These are phyloP conservation scores for Rhineura floridana DNA, from an alignment of 2,113 vertebrate genomes.

Conservation along the genomic window DNA sequence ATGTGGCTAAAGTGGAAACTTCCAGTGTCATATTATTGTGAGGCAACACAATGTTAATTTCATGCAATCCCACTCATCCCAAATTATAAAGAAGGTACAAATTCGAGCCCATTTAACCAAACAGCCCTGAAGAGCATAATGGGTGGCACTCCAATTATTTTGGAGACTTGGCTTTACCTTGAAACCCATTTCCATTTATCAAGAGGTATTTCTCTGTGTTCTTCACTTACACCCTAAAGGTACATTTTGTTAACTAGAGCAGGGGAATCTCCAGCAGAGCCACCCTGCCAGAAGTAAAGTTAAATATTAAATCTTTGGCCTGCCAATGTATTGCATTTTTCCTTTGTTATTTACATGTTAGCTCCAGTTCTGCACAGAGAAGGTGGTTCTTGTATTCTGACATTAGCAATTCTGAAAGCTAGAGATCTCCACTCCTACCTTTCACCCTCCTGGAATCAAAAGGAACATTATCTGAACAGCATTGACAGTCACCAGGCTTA, in stretches of 20 bases:
- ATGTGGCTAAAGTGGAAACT: neutral
- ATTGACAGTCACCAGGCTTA: fast-evolving
- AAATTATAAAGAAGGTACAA: neutral
- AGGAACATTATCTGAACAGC: neutral
- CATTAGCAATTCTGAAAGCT: neutral
- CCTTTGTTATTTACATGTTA: neutral
- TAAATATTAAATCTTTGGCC: neutral
- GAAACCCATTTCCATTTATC: slow-evolving; percentile 9
- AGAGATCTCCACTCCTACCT: neutral
- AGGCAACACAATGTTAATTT: neutral
- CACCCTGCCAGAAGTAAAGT: neutral
- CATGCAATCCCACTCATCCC: neutral
- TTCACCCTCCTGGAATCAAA: slow-evolving; percentile 5
- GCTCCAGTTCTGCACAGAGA: neutral
- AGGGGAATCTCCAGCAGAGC: slow-evolving; percentile 9
- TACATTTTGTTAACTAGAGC: slow-evolving; percentile 9
- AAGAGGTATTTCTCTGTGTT: neutral
- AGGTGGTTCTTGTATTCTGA: neutral
- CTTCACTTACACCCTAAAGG: slow-evolving; percentile 6
- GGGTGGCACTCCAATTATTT: neutral
- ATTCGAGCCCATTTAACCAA: neutral
- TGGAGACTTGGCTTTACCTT: neutral
- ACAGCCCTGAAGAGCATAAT: neutral
- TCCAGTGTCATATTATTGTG: neutral
- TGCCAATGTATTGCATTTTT: neutral